Evolutionary conservation across 2,797 vertebrate genomes (phyloP).

Genomic region (Acanthiza pusilla): DNA sequence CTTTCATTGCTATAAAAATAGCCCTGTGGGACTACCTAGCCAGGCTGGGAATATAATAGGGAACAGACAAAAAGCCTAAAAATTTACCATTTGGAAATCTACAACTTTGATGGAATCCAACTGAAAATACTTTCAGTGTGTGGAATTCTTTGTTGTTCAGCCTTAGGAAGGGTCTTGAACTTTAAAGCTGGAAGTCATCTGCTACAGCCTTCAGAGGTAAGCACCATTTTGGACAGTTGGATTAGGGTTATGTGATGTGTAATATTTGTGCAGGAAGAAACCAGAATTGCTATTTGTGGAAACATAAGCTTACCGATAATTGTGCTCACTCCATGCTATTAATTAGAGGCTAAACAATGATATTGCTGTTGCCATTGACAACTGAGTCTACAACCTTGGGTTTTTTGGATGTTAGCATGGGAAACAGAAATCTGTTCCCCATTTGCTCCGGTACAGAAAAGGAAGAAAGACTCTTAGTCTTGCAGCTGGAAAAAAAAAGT

Average conservation of each 20-base stretch:
- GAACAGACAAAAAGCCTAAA: not conserved
- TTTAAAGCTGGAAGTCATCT: not conserved
- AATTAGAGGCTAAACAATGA: slow-evolving; percentile 30
- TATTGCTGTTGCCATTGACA: slow-evolving; percentile 20
- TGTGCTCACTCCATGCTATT: not conserved
- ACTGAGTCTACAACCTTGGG: not conserved
- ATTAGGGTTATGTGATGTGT: not conserved
- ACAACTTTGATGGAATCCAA: not conserved
- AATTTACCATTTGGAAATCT: not conserved
- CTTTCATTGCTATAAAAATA: not conserved
- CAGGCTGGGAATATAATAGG: not conserved
- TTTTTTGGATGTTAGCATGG: not conserved
- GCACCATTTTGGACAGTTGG: not conserved
- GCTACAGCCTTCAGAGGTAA: not conserved
- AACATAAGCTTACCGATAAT: not conserved
- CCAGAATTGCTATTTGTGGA: not conserved
- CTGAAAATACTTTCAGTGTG: not conserved
- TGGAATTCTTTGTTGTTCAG: not conserved
- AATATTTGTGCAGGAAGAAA: not conserved
- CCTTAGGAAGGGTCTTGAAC: not conserved
- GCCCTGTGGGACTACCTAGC: not conserved
- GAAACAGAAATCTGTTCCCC: not conserved
- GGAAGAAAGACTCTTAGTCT: not conserved
- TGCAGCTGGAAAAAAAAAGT: not conserved
- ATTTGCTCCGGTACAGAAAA: not conserved